Percentiles rank a stretch among this genome's conserved stretches.
Conservation (phyloP, 2,888 invertebrate genomes). For the Andrena flavipes region DNA sequence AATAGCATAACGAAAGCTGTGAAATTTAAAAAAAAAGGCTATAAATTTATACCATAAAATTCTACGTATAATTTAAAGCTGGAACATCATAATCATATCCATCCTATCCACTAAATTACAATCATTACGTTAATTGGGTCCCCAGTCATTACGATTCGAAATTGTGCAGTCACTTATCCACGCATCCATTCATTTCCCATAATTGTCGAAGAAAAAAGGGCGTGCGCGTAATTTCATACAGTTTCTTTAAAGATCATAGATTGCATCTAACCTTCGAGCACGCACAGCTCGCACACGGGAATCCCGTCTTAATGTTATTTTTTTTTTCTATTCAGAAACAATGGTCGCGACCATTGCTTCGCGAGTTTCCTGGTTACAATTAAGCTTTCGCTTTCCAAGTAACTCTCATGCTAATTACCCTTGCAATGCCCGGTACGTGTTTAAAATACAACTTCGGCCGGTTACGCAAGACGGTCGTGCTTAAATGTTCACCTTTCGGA, state of each 20-base stretch:
- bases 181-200: slow-evolving; percentile 33
- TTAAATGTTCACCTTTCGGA: background rate
- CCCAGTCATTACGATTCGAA: background rate
- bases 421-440: no score
- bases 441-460: background rate
- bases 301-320: slow-evolving; percentile 32
- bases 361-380: slow-evolving; percentile 36
- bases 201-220: slow-evolving; percentile 32
- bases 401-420: slow-evolving; percentile 42
- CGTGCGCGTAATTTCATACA: slow-evolving; percentile 45
- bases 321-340: slow-evolving; percentile 34
- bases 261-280: slow-evolving; percentile 62
- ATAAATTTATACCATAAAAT: background rate
- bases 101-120: background rate
- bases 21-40: no score
- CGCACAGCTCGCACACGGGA: slow-evolving; percentile 50
- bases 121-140: background rate
- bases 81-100: background rate
- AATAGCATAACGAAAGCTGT: no score
- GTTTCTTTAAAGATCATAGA: slow-evolving; percentile 67
- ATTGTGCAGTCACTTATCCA: background rate
- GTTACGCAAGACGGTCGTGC: background rate
- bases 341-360: slow-evolving; percentile 27
- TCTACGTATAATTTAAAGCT: background rate
- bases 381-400: slow-evolving; percentile 50